Evolutionary conservation across 2,888 invertebrate genomes (phyloP).

Genomic region (Drosophila helvetica): DNA sequence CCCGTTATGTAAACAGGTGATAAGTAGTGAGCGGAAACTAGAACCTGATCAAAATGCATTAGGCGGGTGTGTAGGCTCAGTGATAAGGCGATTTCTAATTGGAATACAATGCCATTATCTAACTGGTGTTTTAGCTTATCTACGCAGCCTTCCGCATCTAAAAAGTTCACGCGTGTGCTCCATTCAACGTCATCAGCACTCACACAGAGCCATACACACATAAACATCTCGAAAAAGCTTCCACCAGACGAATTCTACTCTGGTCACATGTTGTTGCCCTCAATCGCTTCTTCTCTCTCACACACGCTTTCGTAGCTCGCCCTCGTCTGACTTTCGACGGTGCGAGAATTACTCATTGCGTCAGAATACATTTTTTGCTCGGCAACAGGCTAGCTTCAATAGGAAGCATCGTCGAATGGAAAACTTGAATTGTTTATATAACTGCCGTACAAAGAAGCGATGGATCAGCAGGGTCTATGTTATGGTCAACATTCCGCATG

Average conservation of each 20-base stretch:
- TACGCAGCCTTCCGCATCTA: slow-evolving; percentile 37
- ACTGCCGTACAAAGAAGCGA: not conserved
- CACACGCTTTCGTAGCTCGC: slow-evolving; percentile 13
- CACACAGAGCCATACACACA: slow-evolving; percentile 7
- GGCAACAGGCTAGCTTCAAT: slow-evolving; percentile 55
- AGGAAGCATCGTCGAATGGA: not conserved
- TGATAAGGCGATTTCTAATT: slow-evolving; percentile 10
- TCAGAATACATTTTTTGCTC: slow-evolving; percentile 50
- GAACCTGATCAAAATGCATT: slow-evolving; percentile 34
- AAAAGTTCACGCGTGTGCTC: slow-evolving; percentile 23
- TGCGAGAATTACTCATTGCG: slow-evolving; percentile 40
- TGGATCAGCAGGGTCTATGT: slow-evolving; percentile 50
- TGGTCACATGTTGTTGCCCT: slow-evolving; percentile 64
- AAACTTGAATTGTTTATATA: slow-evolving; percentile 27
- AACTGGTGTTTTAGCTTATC: slow-evolving; percentile 31
- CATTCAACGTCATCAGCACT: slow-evolving; percentile 64
- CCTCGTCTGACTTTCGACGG: slow-evolving; percentile 18
- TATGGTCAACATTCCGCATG: slow-evolving; percentile 50
- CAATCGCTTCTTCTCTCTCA: slow-evolving; percentile 7
- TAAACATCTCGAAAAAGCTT: slow-evolving; percentile 20
- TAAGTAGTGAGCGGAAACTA: slow-evolving; percentile 34
- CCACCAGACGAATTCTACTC: slow-evolving; percentile 18
- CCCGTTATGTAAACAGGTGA: slow-evolving; percentile 62
- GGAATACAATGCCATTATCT: slow-evolving; percentile 50
- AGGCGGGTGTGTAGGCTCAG: slow-evolving; percentile 8